Evolutionary conservation across 2,888 invertebrate genomes (phyloP), one percentile per base, ranked within the genome.

Genomic region (Agrotis ipsilon): DNA sequence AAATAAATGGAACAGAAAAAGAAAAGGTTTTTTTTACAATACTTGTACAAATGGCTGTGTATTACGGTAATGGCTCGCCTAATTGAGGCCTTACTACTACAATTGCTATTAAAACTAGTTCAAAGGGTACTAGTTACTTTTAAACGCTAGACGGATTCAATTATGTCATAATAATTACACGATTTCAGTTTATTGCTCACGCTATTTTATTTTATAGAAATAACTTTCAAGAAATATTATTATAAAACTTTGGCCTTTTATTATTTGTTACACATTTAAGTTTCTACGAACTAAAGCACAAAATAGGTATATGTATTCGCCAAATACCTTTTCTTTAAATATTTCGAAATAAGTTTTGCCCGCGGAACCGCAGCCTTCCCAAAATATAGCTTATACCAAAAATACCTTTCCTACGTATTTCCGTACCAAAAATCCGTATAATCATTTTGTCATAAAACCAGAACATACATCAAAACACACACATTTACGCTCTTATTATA

Each of bases 51-150:
- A 70, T 69, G 45, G 46, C 27, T 48, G 59, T 64, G 58, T 70
- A 68, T 76, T 78, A 78, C 58, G 54, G 27, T 80, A 81, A 85
- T 76, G 60, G 69, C 54, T 21, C 39, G 58, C 68, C 58, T 83
- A 83, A 83, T 84, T 81, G 76, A 68, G 70, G 73, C 73, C 71
- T 85, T 78, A 77, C 74, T 55, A 63, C 68, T 52, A 81, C 45
- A 63, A 57, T 69, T 76, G 64, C 66, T 63, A 48, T 60, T 55
- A 81, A 75, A 80, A 68, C 54, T 51, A 69, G 58, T 75, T 65
- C 48, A 55, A 62, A 51, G 58, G 68, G 76, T 51, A 49, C 27
- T 59, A 39, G 58, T 75, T 63, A 57, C 43, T 75, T 60, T 57
- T 66, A 65, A 76, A 75, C 54, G 81, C 43, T 46, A 48, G 54